These are phyloP conservation scores for Erebia epiphron DNA, from an alignment of 2,888 invertebrate genomes.

Conservation along the genomic window DNA sequence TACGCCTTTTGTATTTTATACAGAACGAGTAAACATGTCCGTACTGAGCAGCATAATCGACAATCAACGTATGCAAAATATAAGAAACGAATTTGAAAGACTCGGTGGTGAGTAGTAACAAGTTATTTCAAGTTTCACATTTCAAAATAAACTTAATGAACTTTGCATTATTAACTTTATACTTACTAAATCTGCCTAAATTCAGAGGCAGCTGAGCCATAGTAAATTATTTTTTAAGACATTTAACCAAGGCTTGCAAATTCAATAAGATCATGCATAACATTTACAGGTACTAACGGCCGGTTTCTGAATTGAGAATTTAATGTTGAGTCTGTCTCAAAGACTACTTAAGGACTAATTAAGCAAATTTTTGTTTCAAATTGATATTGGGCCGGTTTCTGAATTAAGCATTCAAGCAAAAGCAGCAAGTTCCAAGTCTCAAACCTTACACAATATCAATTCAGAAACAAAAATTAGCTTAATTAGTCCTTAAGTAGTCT, in stretches of 20 bases:
- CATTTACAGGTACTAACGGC: too few species aligned
- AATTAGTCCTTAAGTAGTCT: too few species aligned
- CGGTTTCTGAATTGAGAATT: too few species aligned
- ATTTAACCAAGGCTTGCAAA: background rate
- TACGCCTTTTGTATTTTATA: conserved; percentile 14
- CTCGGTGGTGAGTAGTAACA: conserved; percentile 63
- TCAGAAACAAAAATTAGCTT: too few species aligned
- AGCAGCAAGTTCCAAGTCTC: too few species aligned
- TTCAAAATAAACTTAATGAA: background rate
- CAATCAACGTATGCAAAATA: conserved; percentile 63
- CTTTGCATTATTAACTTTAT: background rate
- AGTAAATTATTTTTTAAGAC: background rate
- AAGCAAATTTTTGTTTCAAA: too few species aligned
- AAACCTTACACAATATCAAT: too few species aligned
- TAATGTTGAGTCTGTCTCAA: too few species aligned
- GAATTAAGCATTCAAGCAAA: too few species aligned
- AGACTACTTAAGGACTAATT: too few species aligned
- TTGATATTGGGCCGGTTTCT: too few species aligned
- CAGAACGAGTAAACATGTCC: conserved; percentile 50
- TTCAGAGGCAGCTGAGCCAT: background rate
- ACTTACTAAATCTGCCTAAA: background rate
- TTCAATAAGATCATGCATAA: background rate
- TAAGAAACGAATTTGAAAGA: conserved; percentile 70
- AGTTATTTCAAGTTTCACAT: background rate
- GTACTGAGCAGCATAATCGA: conserved; percentile 69